phyloP scores from a whole-genome alignment of 2,888 invertebrate species.

The Erebia ligea region DNA sequence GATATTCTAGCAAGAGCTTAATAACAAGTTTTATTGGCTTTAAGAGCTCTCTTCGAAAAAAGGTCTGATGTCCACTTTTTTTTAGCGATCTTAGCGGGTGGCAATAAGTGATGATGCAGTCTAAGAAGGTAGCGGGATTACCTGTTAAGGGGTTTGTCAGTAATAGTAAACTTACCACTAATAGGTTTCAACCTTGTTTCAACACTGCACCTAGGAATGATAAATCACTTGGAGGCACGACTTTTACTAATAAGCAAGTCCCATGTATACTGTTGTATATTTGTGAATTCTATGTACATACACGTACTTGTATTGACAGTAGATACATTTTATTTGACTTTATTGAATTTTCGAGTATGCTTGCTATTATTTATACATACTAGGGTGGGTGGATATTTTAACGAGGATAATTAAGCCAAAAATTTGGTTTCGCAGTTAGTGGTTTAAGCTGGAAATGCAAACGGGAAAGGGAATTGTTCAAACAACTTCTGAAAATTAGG shows the following conservation, averaged over 20 bases:
- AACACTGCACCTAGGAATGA: no score
- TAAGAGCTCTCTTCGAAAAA: background rate
- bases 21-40: background rate
- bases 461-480: constrained; percentile 43
- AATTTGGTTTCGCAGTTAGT: constrained; percentile 35
- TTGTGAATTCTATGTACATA: no score
- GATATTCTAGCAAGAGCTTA: background rate
- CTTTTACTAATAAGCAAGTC: no score
- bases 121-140: no score
- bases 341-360: background rate
- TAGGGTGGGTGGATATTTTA: constrained; percentile 6
- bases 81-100: background rate
- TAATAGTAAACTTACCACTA: no score
- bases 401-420: constrained; percentile 34
- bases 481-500: constrained; percentile 46
- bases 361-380: constrained; percentile 5
- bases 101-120: no score
- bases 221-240: no score
- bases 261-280: no score
- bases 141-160: no score
- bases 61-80: background rate
- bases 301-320: no score
- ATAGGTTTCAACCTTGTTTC: no score
- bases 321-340: no score
- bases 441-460: constrained; percentile 37